phyloP scores from a whole-genome alignment of 2,888 invertebrate species.

The Rhimphoctona megacephalus region DNA sequence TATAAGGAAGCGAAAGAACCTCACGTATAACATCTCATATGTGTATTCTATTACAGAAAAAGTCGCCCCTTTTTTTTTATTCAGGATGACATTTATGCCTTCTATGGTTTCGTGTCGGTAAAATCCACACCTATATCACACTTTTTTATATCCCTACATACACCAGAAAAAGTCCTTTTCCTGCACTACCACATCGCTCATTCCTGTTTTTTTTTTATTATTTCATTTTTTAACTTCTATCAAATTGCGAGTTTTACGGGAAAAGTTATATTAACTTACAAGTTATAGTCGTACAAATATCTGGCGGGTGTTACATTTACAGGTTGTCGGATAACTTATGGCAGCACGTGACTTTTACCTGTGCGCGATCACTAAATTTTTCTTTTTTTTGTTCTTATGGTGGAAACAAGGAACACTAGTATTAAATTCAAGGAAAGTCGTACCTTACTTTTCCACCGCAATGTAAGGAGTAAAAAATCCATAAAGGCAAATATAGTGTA shows the following conservation, averaged over 20 bases:
- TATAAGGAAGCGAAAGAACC: not conserved
- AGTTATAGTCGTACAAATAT: slow-evolving; percentile 54
- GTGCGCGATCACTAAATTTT: not conserved
- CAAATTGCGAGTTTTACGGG: slow-evolving; percentile 65
- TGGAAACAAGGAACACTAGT: not conserved
- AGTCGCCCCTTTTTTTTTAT: slow-evolving; percentile 2
- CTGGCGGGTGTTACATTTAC: slow-evolving; percentile 40
- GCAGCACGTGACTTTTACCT: slow-evolving; percentile 68
- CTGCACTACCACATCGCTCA: not conserved
- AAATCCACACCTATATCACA: slow-evolving; percentile 40
- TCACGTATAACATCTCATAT: not conserved
- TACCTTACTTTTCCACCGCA: not conserved
- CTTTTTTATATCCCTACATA: slow-evolving; percentile 54
- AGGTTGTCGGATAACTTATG: slow-evolving; percentile 67
- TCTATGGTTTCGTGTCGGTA: slow-evolving; percentile 15
- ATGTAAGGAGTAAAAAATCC: not conserved
- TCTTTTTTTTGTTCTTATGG: not conserved
- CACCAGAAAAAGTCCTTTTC: not conserved
- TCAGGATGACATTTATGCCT: slow-evolving; percentile 27
- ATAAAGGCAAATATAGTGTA: not conserved
- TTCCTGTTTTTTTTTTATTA: slow-evolving; percentile 33
- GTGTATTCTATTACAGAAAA: not conserved
- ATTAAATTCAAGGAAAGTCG: slow-evolving; percentile 4
- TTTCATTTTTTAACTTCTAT: slow-evolving; percentile 58
- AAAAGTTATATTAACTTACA: slow-evolving; percentile 72